Base-by-base conservation (phyloP, 2,113 vertebrate species). In the Pangasianodon hypophthalmus region DNA sequence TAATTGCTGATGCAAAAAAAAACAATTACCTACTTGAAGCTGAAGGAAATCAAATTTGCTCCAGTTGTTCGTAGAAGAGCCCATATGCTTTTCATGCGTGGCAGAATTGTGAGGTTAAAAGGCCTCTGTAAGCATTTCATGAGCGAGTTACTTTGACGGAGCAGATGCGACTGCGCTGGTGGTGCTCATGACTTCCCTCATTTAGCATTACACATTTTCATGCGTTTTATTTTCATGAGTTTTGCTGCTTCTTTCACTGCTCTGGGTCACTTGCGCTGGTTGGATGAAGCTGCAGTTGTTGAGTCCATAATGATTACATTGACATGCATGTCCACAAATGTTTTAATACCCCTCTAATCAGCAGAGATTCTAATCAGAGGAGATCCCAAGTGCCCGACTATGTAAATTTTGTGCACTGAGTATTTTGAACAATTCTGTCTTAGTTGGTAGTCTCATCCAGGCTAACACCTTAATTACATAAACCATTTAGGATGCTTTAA, bases 401-500 rank as follows among this genome's bases (percentile, higher is more conserved):
- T 46, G 48, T 54, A 73, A 0, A 54, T 73, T 88, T 69, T 32
- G 29, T 2, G 14, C 60, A 37, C 54, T 54, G 48, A 80, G 62
- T 41, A 87, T 85, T 84, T 52, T 29, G 3, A 67, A 84, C 44
- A 50, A 89, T 82, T 73, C 82, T 85, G 52, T 84, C 44, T 90
- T 37, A n/a, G 85, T 58, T 71, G 52, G 26, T 88, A 85, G 48
- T 85, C 60, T 48, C 37, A 86, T 81, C 14, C 87, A 87, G 89
- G 71, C 84, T 87, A 85, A 87, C 73, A n/a, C 54, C 71, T 90
- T 87, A 89, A 89, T 90, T 89, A 75, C 75, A 87, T 89, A 87
- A 87, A 44, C 56, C 46, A 89, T 91, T 90, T 90, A 87, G 86
- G 81, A 85, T 87, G 88, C 86, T 88, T 75, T 89, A 91, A 90